Evolutionary conservation across 2,888 invertebrate genomes (phyloP).

Genomic region (Elysia crispata): DNA sequence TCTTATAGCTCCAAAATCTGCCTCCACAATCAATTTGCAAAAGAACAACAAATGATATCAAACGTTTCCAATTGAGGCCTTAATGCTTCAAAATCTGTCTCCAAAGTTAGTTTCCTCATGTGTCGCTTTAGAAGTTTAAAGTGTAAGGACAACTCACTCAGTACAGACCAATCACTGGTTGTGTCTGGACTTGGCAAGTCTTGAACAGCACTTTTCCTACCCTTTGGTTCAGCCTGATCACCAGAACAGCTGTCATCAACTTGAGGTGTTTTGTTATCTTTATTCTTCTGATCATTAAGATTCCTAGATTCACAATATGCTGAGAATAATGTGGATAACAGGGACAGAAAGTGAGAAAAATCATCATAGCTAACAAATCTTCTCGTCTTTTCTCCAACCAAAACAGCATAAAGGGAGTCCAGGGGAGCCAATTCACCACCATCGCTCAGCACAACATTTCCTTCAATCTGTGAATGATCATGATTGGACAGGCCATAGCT

Average conservation of each 20-base stretch:
- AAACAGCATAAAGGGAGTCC: conserved; percentile 58
- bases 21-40: too few relatives aligned
- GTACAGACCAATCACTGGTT: not conserved
- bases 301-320: conserved; percentile 33
- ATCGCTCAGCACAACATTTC: too few relatives aligned
- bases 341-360: conserved; percentile 31
- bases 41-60: conserved; percentile 12
- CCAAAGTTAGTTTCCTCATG: conserved; percentile 44
- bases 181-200: not conserved
- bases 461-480: too few relatives aligned
- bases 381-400: conserved; percentile 39
- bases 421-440: conserved; percentile 49
- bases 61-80: conserved; percentile 24
- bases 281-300: not conserved
- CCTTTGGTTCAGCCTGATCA: too few relatives aligned
- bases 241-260: too few relatives aligned
- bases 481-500: too few relatives aligned
- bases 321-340: conserved; percentile 27
- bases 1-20: too few relatives aligned
- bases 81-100: conserved; percentile 35
- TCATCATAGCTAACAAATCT: conserved; percentile 3
- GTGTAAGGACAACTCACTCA: conserved; percentile 20
- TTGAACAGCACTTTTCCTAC: too few relatives aligned
- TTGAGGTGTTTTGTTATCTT: too few relatives aligned
- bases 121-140: conserved; percentile 34